These are phyloP conservation scores for Macropis europaea DNA, from an alignment of 2,888 invertebrate genomes.

Conservation along the genomic window DNA sequence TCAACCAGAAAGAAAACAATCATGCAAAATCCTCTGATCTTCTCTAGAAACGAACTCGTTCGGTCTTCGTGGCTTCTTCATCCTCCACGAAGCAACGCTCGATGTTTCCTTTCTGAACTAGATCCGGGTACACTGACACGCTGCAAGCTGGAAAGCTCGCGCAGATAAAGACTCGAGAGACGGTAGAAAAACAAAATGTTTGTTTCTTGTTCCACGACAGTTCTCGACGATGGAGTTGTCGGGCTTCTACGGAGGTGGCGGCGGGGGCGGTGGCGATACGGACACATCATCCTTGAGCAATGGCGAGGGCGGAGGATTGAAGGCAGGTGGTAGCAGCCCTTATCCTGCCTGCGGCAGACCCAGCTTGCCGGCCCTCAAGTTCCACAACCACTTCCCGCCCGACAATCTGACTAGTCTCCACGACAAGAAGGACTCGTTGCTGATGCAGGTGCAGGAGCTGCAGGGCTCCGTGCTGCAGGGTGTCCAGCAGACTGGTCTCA, in stretches of 20 bases:
- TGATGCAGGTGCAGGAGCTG: slow-evolving; percentile 80
- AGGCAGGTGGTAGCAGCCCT: slow-evolving; percentile 81
- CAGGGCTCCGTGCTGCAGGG: slow-evolving; percentile 76
- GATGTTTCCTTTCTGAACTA: too few species aligned
- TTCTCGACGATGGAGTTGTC: slow-evolving; percentile 88
- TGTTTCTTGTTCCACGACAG: slow-evolving; percentile 78
- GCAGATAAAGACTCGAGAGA: background rate
- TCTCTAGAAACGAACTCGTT: too few species aligned
- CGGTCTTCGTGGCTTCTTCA: too few species aligned
- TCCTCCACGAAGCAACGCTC: too few species aligned
- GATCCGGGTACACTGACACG: too few species aligned
- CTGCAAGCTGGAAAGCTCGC: too few species aligned
- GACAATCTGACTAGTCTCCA: slow-evolving; percentile 85
- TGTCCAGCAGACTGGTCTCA: slow-evolving; percentile 69
- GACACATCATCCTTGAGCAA: slow-evolving; percentile 85
- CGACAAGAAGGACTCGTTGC: slow-evolving; percentile 87
- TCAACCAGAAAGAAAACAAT: too few species aligned
- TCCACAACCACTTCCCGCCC: slow-evolving; percentile 96
- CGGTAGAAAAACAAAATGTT: slow-evolving; percentile 12
- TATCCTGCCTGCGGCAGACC: slow-evolving; percentile 83
- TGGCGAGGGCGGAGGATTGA: slow-evolving; percentile 83
- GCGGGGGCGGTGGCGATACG: slow-evolving; percentile 81
- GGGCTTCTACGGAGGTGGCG: slow-evolving; percentile 87
- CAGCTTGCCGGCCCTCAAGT: slow-evolving; percentile 92
- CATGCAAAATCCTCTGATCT: background rate